Base-by-base conservation (phyloP, 2,888 invertebrate genomes). In the Cheilosia urbana region DNA sequence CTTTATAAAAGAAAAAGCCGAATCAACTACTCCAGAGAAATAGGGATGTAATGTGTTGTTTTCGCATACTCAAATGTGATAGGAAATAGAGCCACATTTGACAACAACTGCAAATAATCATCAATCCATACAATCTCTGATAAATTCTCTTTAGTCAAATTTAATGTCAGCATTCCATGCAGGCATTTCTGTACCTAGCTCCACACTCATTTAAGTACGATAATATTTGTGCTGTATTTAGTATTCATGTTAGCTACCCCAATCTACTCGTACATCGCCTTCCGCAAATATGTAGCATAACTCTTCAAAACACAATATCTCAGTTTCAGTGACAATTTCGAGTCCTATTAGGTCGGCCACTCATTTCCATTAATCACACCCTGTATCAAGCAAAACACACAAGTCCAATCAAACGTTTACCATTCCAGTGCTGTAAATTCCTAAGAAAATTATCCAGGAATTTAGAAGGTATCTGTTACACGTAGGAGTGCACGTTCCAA, bases 371-470 rank as follows among this genome's bases (percentile, higher is more conserved):
- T 76, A 72, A 85, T 85, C 85, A 85, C 66, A 83, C 53, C 17
- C 69, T 71, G 63, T 68, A 76, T 68, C 81, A 40, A 81, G 63
- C 66, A 49, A 40, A 42, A 55, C 75, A 78, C 68, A 71, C 57
- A 76, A 76, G 81, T 81, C 84, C 69, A 75, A 75, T 84, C 75
- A 77, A 81, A 68, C 81, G 51, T 80, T 84, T 84, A 76, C 72
- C 85, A 85, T 66, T 81, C 66, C 51, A 27, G 37, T 45, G 63
- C n/a, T 53, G 62, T 62, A 68, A 84, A 79, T 80, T 79, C 71
- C 58, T 21, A 40, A 57, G 24, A 80, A 68, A 68, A 58, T 4
- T 45, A 42, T 68, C 34, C 37, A 73, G 58, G 58, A 79, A 79
- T 79, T 57, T 27, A 37, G 24, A 45, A 42, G 42, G 27, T 68